Percentiles rank a stretch among this genome's conserved stretches.
These are phyloP conservation scores for Oenanthe melanoleuca DNA, from an alignment of 2,113 vertebrate species.

Conservation along the genomic window DNA sequence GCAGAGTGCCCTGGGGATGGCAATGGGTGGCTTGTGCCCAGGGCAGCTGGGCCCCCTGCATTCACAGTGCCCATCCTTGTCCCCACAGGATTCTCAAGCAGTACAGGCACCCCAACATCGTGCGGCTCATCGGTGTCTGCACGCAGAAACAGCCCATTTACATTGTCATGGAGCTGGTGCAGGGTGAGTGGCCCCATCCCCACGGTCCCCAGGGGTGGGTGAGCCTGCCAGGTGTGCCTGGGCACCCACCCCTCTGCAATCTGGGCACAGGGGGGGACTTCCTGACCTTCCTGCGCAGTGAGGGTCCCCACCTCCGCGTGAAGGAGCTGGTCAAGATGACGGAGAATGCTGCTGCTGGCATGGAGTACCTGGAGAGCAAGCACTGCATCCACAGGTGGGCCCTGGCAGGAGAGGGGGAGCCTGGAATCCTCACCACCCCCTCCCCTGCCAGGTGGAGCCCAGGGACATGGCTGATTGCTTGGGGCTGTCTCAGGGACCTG, in stretches of 20 bases:
- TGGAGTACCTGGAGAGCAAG: slow-evolving; percentile 95
- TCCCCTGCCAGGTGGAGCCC: accelerated
- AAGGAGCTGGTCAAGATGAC: slow-evolving; percentile 89
- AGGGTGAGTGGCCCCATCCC: slow-evolving; percentile 70
- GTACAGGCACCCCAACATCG: slow-evolving; percentile 94
- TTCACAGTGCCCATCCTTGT: accelerated
- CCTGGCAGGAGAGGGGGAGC: no score
- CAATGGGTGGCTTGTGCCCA: accelerated
- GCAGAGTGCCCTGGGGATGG: background rate
- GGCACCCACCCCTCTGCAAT: background rate
- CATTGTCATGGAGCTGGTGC: slow-evolving; percentile 96
- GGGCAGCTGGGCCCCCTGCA: accelerated
- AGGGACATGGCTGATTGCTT: accelerated
- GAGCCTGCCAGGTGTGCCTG: background rate
- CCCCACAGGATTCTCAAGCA: slow-evolving; percentile 91
- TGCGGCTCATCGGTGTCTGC: slow-evolving; percentile 93
- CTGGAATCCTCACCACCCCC: accelerated
- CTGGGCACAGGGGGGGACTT: slow-evolving; percentile 88
- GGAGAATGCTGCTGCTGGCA: slow-evolving; percentile 87
- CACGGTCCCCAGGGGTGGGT: accelerated
- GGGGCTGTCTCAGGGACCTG: slow-evolving; percentile 79
- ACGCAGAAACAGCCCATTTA: slow-evolving; percentile 97
- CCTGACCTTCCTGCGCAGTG: slow-evolving; percentile 86
- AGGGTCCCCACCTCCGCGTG: slow-evolving; percentile 76
- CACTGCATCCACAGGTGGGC: slow-evolving; percentile 94